Evolutionary conservation across 2,888 invertebrate genomes (phyloP).

Genomic region (Anorthoa munda): DNA sequence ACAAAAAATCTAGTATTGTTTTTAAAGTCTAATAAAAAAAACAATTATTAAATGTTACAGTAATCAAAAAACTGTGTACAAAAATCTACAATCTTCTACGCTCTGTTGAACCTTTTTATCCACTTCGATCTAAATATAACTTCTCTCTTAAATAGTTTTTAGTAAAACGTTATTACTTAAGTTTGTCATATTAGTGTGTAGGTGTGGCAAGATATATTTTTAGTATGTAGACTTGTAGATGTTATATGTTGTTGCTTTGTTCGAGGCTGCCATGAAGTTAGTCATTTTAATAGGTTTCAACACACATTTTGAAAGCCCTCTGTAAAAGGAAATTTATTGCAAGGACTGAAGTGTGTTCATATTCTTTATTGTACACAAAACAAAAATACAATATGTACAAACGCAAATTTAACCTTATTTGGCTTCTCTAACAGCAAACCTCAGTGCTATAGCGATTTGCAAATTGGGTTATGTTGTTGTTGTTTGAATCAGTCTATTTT

Average conservation of each 20-base stretch:
- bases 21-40: no score
- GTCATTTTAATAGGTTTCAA: not conserved
- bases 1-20: not conserved
- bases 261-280: constrained; percentile 18
- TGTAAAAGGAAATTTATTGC: not conserved
- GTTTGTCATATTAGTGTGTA: constrained; percentile 48
- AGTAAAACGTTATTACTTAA: constrained; percentile 9
- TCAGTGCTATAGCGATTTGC: no score
- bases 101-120: constrained; percentile 17
- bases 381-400: no score
- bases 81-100: not conserved
- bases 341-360: not conserved
- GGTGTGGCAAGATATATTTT: constrained; percentile 28
- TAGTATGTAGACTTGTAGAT: constrained; percentile 37
- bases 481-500: not conserved
- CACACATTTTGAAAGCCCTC: not conserved
- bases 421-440: no score
- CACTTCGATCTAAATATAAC: not conserved
- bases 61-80: not conserved
- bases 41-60: not conserved
- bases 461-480: no score
- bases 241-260: constrained; percentile 22
- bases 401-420: no score
- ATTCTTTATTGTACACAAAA: no score
- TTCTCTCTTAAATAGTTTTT: constrained; percentile 4